Base-by-base conservation (phyloP, 2,888 invertebrate genomes). In the Coecobrya sp. region DNA sequence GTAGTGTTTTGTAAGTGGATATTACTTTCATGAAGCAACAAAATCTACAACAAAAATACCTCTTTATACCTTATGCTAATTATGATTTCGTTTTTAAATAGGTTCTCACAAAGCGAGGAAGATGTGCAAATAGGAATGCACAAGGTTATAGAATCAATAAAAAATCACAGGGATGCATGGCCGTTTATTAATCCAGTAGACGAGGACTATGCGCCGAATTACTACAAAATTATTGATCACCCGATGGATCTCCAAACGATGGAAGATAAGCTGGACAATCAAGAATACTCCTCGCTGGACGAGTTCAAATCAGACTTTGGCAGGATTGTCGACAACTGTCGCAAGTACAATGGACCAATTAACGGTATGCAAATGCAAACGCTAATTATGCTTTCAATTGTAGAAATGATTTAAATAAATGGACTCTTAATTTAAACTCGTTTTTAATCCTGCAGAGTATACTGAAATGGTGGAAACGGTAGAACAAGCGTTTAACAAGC, bases 171-270 rank as follows among this genome's bases (percentile, higher is more conserved):
- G 90, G 98, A 99, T 95, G 98, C 99, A 0, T 99, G 99, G 99
- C 99, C 99, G 0, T 99, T 99, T 96, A 97, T 98, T 95, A 98
- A 98, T 95, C 98, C 99, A 0, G 99, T 99, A 0, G 98, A 98
- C 95, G 98, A 99, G 95, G 98, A 98, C 95, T 98, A 98, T 95
- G 99, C 99, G 0, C 99, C 99, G 0, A 97, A 98, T 96, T 97
- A 97, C 95, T 97, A 97, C 95, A 96, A 96, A 92, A 96, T 97
- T 76, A 96, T 97, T 86, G 95, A 96, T 85, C 96, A 97, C 94
- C 99, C 99, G 0, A 98, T 99, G 98, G 98, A 98, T 96, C 96
- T 99, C 84, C 97, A 97, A 92, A 97, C 97, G 95, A 98, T 99
- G 98, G 98, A 98, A 95, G 98, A 98, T 94, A 97, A 98, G 94